phyloP scores from a whole-genome alignment of 2,113 vertebrate species.

The Cyprinus carpio region DNA sequence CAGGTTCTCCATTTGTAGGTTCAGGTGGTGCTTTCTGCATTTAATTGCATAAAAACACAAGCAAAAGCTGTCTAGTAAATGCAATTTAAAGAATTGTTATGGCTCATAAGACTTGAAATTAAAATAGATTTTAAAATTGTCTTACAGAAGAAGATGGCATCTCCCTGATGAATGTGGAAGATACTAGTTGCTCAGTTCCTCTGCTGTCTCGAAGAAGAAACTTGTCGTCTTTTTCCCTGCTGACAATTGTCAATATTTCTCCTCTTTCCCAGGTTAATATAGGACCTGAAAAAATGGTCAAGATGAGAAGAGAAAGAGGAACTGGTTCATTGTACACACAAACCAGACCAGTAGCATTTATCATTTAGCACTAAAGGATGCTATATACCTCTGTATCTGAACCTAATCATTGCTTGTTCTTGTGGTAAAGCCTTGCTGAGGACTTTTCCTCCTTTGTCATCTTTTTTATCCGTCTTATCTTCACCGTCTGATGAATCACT shows the following conservation, averaged over 20 bases:
- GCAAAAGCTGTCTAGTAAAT: neutral
- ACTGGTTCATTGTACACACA: neutral
- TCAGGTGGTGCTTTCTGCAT: slow-evolving; percentile 46
- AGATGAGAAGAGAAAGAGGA: neutral
- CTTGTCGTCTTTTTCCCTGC: slow-evolving; percentile 47
- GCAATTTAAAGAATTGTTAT: neutral
- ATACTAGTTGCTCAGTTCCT: slow-evolving; percentile 66
- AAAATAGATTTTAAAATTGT: neutral
- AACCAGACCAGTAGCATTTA: neutral
- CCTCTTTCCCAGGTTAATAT: slow-evolving; percentile 59
- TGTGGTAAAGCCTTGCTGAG: slow-evolving; percentile 7
- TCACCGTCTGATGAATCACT: slow-evolving; percentile 73
- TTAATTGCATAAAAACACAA: slow-evolving; percentile 54
- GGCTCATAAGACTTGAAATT: neutral
- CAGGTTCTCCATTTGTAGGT: slow-evolving; percentile 47
- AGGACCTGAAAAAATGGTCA: neutral
- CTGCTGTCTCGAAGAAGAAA: slow-evolving; percentile 61
- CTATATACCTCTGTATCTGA: slow-evolving; percentile 70
- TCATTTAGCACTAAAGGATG: neutral
- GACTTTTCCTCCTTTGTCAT: neutral
- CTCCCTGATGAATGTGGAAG: slow-evolving; percentile 62
- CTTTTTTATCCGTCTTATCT: slow-evolving; percentile 46
- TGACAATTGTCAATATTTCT: slow-evolving; percentile 58
- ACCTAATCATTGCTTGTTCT: slow-evolving; percentile 60
- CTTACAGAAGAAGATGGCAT: slow-evolving; percentile 60